Percentiles rank a stretch among this genome's conserved stretches.
These are phyloP conservation scores for Pediacus dermestoides DNA, from an alignment of 2,888 invertebrate genomes.

Conservation along the genomic window DNA sequence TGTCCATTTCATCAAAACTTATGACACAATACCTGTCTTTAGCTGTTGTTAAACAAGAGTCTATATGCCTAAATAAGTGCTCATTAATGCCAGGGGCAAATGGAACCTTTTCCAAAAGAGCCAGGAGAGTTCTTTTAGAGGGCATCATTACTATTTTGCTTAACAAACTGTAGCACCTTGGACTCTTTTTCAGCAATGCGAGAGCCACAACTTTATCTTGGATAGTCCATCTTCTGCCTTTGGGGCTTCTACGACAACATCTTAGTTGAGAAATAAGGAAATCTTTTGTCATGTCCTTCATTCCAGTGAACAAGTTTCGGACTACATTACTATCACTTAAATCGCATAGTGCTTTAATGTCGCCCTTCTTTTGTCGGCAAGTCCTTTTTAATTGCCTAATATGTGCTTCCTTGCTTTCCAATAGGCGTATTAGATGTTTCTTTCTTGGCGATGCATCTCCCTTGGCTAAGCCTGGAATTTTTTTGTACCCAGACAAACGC, in stretches of 20 bases:
- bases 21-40: constrained; percentile 15
- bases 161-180: constrained; percentile 15
- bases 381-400: neutral
- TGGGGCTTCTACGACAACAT: constrained; percentile 9
- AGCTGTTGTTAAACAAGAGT: constrained; percentile 11
- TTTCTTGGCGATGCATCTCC: too few species aligned
- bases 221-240: constrained; percentile 20
- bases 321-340: neutral
- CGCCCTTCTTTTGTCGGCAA: neutral
- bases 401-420: constrained; percentile 1
- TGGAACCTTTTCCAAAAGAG: constrained; percentile 18
- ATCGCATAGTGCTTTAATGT: neutral
- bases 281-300: constrained; percentile 13
- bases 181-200: constrained; percentile 12
- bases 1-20: constrained; percentile 22
- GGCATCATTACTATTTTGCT: constrained; percentile 20
- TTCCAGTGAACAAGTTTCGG: constrained; percentile 9
- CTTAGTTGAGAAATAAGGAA: constrained; percentile 16
- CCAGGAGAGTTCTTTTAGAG: constrained; percentile 16
- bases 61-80: constrained; percentile 19
- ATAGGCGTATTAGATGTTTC: too few species aligned
- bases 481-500: too few species aligned
- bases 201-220: constrained; percentile 19
- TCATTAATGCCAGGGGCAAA: constrained; percentile 20
- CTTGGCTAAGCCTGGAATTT: too few species aligned